These are phyloP conservation scores for Drosophila erecta DNA, from an alignment of 1,140 invertebrate species.

Conservation along the genomic window DNA sequence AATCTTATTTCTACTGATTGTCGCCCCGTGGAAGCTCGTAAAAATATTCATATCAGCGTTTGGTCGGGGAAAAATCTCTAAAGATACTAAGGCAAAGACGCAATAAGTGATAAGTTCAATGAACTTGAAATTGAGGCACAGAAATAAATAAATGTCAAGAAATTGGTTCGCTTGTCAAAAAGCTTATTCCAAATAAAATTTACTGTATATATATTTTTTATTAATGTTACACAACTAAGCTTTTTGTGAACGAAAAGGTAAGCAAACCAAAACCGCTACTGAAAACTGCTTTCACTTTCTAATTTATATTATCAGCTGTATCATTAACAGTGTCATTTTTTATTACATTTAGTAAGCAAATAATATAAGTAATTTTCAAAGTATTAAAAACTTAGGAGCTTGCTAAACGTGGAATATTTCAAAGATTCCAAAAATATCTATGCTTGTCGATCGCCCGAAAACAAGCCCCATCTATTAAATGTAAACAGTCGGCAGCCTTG, in stretches of 20 bases:
- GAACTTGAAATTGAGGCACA: not conserved
- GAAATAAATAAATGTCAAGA: not conserved
- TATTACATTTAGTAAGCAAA: no score
- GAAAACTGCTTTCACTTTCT: slow-evolving; percentile 24
- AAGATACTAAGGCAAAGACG: slow-evolving; percentile 34
- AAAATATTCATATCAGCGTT: slow-evolving; percentile 12
- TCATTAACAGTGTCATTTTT: slow-evolving; percentile 3
- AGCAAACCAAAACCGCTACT: not conserved
- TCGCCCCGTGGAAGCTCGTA: slow-evolving; percentile 16
- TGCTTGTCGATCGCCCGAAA: slow-evolving; percentile 4
- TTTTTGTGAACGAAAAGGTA: slow-evolving; percentile 2
- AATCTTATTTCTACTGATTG: slow-evolving; percentile 10
- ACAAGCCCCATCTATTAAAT: slow-evolving; percentile 9
- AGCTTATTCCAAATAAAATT: not conserved
- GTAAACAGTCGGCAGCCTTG: slow-evolving; percentile 18
- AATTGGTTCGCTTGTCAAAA: not conserved
- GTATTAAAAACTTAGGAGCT: not conserved
- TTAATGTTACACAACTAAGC: not conserved
- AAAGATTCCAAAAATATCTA: not conserved
- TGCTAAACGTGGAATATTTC: not conserved
- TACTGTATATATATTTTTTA: not conserved
- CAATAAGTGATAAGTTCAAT: slow-evolving; percentile 28
- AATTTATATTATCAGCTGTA: slow-evolving; percentile 3
- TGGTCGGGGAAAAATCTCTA: not conserved
- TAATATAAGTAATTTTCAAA: not conserved